Conservation (phyloP, 2,113 vertebrate species). For the Grammomys surdaster region DNA sequence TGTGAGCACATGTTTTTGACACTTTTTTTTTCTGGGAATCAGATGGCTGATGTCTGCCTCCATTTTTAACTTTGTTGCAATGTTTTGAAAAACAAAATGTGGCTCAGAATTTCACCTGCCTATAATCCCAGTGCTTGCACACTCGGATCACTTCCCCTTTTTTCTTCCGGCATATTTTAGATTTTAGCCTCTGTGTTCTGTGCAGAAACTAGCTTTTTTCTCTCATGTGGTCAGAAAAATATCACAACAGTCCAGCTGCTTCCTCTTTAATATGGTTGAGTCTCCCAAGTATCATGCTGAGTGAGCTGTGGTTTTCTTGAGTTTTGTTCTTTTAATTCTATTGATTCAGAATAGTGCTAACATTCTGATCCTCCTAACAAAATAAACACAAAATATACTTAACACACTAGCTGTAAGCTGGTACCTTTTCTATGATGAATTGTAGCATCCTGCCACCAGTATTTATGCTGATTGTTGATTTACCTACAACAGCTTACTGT, state of each 20-base stretch:
- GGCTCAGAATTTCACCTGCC: not conserved
- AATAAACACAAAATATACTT: not conserved
- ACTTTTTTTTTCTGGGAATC: not conserved
- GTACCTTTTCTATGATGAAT: not conserved
- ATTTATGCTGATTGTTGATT: not conserved
- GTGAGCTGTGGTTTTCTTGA: constrained; percentile 64
- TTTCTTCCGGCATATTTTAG: not conserved
- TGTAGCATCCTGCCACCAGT: not conserved
- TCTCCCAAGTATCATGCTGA: constrained; percentile 53
- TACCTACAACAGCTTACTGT: not conserved
- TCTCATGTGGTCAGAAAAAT: constrained; percentile 7
- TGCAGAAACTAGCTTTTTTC: constrained; percentile 16
- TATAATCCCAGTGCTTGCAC: not conserved
- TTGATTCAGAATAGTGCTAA: not conserved
- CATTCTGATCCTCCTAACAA: constrained; percentile 45
- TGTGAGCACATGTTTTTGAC: not conserved
- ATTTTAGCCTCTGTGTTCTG: constrained; percentile 8
- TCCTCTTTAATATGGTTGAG: constrained; percentile 45
- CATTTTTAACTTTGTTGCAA: not conserved
- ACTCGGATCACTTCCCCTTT: not conserved
- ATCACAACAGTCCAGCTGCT: not conserved
- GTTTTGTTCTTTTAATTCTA: constrained; percentile 49
- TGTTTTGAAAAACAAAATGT: not conserved
- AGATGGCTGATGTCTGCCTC: not conserved
- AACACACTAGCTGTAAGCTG: not conserved